phyloP scores from a whole-genome alignment of 2,113 vertebrate species.

The Hyperoodon ampullatus region DNA sequence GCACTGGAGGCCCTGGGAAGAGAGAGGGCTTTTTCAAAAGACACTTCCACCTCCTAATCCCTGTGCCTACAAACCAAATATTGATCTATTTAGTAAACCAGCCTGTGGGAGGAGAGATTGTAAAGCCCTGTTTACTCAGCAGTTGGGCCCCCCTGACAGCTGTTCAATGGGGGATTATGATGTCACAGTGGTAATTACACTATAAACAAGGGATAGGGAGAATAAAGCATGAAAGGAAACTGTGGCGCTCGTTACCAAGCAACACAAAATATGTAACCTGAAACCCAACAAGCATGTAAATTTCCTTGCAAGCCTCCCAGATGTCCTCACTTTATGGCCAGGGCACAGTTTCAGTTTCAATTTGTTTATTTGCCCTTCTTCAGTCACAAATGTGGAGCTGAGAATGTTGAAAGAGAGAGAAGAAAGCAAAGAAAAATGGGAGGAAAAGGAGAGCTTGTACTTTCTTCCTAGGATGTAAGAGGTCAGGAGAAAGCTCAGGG shows the following conservation, averaged over 20 bases:
- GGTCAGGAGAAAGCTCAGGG: neutral
- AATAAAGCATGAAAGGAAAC: slow-evolving; percentile 84
- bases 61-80: slow-evolving; percentile 83
- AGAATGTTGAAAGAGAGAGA: slow-evolving; percentile 30
- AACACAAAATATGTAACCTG: slow-evolving; percentile 80
- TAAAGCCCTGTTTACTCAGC: slow-evolving; percentile 80
- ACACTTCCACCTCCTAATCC: slow-evolving; percentile 80
- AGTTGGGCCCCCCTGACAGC: slow-evolving; percentile 82
- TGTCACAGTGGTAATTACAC: slow-evolving; percentile 84
- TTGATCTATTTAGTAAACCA: slow-evolving; percentile 82
- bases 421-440: neutral
- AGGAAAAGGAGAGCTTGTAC: neutral
- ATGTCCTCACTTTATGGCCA: slow-evolving; percentile 81
- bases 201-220: slow-evolving; percentile 82
- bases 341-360: slow-evolving; percentile 87
- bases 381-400: slow-evolving; percentile 44
- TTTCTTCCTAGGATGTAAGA: neutral
- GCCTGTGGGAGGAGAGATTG: slow-evolving; percentile 68
- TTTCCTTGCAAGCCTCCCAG: slow-evolving; percentile 76
- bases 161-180: slow-evolving; percentile 85
- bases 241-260: slow-evolving; percentile 76
- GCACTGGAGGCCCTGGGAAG: slow-evolving; percentile 69
- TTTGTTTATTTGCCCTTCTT: slow-evolving; percentile 78
- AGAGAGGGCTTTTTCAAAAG: slow-evolving; percentile 79
- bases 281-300: slow-evolving; percentile 78